Conservation (phyloP, 92 coral and sea anemone species). For the Desmophyllum pertusum region DNA sequence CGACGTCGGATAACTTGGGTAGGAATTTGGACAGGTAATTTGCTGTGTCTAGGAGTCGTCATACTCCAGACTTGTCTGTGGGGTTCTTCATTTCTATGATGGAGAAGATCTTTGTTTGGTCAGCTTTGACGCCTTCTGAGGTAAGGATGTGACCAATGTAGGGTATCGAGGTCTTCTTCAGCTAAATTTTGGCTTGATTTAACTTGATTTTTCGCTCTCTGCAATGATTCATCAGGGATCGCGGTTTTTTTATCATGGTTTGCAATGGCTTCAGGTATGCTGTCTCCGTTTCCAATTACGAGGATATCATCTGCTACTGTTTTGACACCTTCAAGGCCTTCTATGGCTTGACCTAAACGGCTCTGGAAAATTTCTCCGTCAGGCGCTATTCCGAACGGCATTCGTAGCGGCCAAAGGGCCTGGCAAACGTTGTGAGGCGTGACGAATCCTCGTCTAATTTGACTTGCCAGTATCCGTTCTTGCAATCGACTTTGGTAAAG, state of each 20-base stretch:
- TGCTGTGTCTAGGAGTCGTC: background rate
- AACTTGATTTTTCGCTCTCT: slow-evolving; percentile 29
- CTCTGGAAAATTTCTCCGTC: slow-evolving; percentile 38
- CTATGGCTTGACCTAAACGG: slow-evolving; percentile 33
- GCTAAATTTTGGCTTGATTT: too few relatives aligned
- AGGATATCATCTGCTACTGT: slow-evolving; percentile 59
- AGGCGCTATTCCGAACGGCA: slow-evolving; percentile 40
- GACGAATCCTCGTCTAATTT: background rate
- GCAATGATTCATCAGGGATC: slow-evolving; percentile 25
- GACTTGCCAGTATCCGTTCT: slow-evolving; percentile 24
- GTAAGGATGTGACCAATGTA: too few relatives aligned
- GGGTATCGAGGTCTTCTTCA: too few relatives aligned
- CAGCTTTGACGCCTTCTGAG: too few relatives aligned
- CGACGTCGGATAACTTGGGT: too few relatives aligned
- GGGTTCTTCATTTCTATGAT: too few relatives aligned
- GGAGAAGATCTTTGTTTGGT: too few relatives aligned
- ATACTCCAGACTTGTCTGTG: too few relatives aligned
- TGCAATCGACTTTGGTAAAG: slow-evolving; percentile 16
- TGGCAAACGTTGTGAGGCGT: slow-evolving; percentile 6
- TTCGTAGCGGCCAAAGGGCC: slow-evolving; percentile 46
- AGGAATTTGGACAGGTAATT: slow-evolving; percentile 16
- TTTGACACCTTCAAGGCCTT: slow-evolving; percentile 32
- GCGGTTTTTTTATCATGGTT: slow-evolving; percentile 40
- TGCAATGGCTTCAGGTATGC: slow-evolving; percentile 27
- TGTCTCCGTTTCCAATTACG: slow-evolving; percentile 45